A percentile compares a stretch with the other conserved stretches of the same genome.
Evolutionary conservation across 2,113 vertebrate genomes (phyloP).

Genomic region (Colaptes auratus): DNA sequence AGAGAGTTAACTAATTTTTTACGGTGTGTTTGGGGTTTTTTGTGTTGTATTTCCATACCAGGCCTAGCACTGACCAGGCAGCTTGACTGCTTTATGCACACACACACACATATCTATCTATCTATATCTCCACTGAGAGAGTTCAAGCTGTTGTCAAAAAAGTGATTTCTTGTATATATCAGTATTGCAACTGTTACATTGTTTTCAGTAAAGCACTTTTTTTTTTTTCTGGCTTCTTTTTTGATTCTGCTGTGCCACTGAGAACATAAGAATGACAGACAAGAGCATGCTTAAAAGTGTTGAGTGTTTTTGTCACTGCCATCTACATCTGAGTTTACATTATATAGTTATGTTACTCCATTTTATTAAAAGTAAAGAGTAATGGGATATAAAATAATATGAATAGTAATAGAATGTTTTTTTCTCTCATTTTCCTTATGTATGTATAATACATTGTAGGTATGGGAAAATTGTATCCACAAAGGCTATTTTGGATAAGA

Average conservation of each 20-base stretch:
- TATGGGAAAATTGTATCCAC: constrained; percentile 99
- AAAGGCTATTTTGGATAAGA: constrained; percentile 98
- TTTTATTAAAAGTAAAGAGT: constrained; percentile 13
- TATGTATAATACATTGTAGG: constrained; percentile 75
- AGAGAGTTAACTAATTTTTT: background rate
- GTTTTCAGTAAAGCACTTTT: background rate
- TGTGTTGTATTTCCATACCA: background rate
- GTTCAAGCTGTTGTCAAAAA: background rate
- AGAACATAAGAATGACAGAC: background rate
- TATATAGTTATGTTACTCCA: background rate
- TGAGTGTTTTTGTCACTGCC: background rate
- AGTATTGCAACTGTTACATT: background rate
- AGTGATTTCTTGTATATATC: background rate
- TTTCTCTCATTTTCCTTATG: constrained; percentile 57
- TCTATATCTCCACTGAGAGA: background rate
- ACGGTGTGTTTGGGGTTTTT: background rate
- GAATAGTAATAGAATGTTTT: background rate
- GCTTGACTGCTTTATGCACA: background rate
- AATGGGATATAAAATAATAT: background rate
- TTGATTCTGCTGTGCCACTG: background rate
- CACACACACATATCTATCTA: no score
- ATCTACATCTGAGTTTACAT: background rate
- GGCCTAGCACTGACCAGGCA: background rate
- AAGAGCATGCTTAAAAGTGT: background rate
- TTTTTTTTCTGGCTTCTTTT: background rate